A percentile compares a stretch with the other conserved stretches of the same genome.
Conservation (phyloP, 2,888 invertebrate species). For the Nebria brevicollis region DNA sequence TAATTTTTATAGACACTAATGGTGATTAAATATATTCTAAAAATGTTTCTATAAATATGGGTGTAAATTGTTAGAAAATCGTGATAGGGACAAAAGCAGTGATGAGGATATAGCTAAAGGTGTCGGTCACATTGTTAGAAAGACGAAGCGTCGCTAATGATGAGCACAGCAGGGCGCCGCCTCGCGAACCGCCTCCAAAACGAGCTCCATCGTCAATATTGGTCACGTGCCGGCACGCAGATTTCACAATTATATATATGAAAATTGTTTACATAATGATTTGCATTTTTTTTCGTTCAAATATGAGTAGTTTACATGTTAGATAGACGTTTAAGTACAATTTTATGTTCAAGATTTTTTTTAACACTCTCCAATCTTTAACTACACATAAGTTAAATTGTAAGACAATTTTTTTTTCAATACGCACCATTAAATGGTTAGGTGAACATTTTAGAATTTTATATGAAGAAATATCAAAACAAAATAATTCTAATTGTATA, state of each 20-base stretch:
- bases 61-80: too few species aligned
- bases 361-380: neutral
- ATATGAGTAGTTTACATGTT: slow-evolving; percentile 14
- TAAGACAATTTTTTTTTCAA: too few species aligned
- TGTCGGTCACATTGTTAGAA: slow-evolving; percentile 27
- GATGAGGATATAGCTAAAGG: slow-evolving; percentile 33
- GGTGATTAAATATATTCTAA: too few species aligned
- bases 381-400: neutral
- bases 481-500: too few species aligned
- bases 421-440: too few species aligned
- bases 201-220: slow-evolving; percentile 16
- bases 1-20: too few species aligned
- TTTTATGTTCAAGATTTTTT: neutral
- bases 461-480: too few species aligned
- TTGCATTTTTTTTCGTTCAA: slow-evolving; percentile 7
- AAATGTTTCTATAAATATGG: too few species aligned
- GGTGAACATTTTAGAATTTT: too few species aligned
- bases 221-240: slow-evolving; percentile 36
- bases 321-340: neutral
- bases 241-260: neutral
- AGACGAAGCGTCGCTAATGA: slow-evolving; percentile 38
- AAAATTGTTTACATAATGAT: slow-evolving; percentile 3
- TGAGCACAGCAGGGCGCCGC: slow-evolving; percentile 38
- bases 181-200: slow-evolving; percentile 43
- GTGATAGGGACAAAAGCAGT: too few species aligned